phyloP scores from a whole-genome alignment of 2,797 vertebrate genomes.

The Antrozous pallidus region DNA sequence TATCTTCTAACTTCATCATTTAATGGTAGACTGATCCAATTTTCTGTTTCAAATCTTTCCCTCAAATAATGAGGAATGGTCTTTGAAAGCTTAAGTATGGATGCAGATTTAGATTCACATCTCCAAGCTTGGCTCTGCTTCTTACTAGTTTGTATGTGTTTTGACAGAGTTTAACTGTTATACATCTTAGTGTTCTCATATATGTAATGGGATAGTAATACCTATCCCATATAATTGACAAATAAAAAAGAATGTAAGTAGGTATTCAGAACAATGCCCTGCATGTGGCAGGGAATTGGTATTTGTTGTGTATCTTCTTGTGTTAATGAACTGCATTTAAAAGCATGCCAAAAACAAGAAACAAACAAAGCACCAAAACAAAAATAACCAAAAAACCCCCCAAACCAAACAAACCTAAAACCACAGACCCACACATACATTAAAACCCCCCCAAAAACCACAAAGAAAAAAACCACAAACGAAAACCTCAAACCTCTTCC shows the following conservation, averaged over 20 bases:
- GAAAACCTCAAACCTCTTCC: constrained; percentile 65
- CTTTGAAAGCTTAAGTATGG: constrained; percentile 11
- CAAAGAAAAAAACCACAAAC: constrained; percentile 32
- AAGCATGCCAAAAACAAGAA: neutral
- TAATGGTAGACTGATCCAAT: constrained; percentile 4
- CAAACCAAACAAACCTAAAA: neutral
- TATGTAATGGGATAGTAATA: neutral
- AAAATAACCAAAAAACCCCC: neutral
- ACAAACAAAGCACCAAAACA: neutral
- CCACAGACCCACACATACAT: neutral
- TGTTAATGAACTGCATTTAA: constrained; percentile 43
- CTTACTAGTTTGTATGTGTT: constrained; percentile 19
- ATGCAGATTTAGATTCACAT: neutral
- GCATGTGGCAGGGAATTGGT: neutral
- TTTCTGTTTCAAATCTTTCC: neutral
- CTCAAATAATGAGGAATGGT: neutral
- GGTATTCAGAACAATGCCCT: neutral
- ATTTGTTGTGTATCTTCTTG: constrained; percentile 32
- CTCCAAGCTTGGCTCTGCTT: neutral
- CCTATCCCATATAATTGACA: neutral
- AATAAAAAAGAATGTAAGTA: constrained; percentile 17
- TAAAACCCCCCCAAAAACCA: neutral
- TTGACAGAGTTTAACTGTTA: constrained; percentile 31
- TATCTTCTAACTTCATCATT: constrained; percentile 2
- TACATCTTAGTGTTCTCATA: constrained; percentile 1